Percentiles rank a stretch among this genome's conserved stretches.
phyloP scores from a whole-genome alignment of 1,140 invertebrate genomes.

The Drosophila micromelanica region DNA sequence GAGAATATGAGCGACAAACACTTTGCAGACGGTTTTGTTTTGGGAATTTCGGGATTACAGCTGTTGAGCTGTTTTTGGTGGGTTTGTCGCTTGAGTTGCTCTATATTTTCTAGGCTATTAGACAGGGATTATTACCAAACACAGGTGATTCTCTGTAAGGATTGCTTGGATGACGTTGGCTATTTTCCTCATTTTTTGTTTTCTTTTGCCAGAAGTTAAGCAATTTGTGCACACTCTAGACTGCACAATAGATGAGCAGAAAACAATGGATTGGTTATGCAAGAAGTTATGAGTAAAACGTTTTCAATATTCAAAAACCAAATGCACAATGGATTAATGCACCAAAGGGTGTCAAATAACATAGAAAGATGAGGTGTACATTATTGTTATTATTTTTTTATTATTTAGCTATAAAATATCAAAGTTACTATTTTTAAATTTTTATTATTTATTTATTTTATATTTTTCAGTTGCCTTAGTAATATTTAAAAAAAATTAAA shows the following conservation, averaged over 20 bases:
- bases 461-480: too few relatives aligned
- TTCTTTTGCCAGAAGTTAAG: conserved; percentile 67
- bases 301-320: conserved; percentile 20
- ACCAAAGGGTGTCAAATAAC: conserved; percentile 1
- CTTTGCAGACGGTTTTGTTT: conserved; percentile 68
- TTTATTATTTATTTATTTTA: too few relatives aligned
- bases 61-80: conserved; percentile 75
- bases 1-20: conserved; percentile 30
- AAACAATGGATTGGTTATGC: conserved; percentile 62
- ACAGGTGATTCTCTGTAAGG: conserved; percentile 45
- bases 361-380: not conserved
- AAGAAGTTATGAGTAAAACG: conserved; percentile 67
- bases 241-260: not conserved
- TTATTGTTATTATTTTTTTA: too few relatives aligned
- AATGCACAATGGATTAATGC: not conserved
- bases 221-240: conserved; percentile 55
- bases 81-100: conserved; percentile 49
- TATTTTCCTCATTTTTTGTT: conserved; percentile 30
- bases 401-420: too few relatives aligned
- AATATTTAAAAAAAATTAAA: too few relatives aligned
- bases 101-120: conserved; percentile 62
- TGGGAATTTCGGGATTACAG: conserved; percentile 72
- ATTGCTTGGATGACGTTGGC: conserved; percentile 46
- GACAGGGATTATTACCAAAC: conserved; percentile 64
- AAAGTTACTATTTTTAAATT: too few relatives aligned